Evolutionary conservation across 2,888 invertebrate species (phyloP).

Genomic region (Atrina japonica): DNA sequence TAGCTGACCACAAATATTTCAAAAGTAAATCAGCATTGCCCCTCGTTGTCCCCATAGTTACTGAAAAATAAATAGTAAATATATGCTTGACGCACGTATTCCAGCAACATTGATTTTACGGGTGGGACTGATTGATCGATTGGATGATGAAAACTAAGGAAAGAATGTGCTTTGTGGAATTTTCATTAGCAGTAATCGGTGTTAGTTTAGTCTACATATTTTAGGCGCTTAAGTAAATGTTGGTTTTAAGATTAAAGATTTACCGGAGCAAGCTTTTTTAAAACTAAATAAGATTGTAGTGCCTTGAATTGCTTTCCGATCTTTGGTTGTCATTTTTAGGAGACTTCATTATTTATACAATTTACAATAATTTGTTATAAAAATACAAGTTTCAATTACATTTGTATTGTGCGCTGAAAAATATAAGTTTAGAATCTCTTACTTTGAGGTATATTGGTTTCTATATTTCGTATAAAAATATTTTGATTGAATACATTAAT

Average conservation of each 20-base stretch:
- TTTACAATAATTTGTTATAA: neutral
- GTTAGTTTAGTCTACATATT: neutral
- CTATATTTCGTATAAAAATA: too few species aligned
- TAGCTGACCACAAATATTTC: too few species aligned
- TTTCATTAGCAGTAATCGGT: neutral
- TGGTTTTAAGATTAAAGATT: neutral
- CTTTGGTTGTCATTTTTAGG: slow-evolving; percentile 11
- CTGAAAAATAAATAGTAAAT: too few species aligned
- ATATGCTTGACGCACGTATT: too few species aligned
- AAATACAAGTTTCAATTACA: neutral
- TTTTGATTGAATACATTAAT: too few species aligned
- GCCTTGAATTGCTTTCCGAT: neutral
- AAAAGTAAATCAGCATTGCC: too few species aligned
- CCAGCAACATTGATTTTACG: neutral
- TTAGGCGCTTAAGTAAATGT: slow-evolving; percentile 10
- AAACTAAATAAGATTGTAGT: neutral
- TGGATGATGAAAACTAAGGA: neutral
- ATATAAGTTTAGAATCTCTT: too few species aligned
- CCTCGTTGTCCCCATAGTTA: too few species aligned
- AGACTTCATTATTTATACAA: neutral
- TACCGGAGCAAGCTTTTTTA: neutral
- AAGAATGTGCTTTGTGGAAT: neutral
- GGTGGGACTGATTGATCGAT: neutral
- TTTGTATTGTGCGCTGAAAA: too few species aligned
- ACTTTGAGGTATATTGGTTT: too few species aligned